Conservation (phyloP, 2,888 invertebrate genomes). For the Euplexia lucipara region DNA sequence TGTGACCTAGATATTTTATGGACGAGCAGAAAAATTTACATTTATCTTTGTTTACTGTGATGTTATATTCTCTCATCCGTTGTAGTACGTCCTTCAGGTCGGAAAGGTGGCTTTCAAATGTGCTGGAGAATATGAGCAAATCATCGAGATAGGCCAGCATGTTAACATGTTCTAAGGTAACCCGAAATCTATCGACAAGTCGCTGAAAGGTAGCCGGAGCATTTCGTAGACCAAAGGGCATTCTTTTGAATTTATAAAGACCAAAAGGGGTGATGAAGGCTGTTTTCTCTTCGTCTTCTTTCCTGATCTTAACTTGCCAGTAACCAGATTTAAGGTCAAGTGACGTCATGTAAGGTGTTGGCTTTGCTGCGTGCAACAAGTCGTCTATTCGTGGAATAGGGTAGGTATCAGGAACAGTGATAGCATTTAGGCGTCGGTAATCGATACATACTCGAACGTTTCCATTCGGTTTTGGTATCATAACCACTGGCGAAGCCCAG, state of each 20-base stretch:
- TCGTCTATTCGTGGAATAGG: conserved; percentile 20
- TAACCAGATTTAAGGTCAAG: conserved; percentile 15
- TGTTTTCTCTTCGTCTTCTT: no score
- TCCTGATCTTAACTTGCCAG: background rate
- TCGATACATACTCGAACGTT: conserved; percentile 70
- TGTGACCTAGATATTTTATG: conserved; percentile 54
- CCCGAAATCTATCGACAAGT: conserved; percentile 39
- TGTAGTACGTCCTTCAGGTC: conserved; percentile 11
- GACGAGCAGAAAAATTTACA: conserved; percentile 32
- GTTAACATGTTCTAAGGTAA: conserved; percentile 7
- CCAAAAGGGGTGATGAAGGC: no score
- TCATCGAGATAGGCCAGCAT: conserved; percentile 26
- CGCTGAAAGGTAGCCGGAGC: conserved; percentile 69
- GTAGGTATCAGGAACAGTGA: conserved; percentile 25
- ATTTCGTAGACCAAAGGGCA: conserved; percentile 70
- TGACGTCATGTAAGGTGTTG: conserved; percentile 21
- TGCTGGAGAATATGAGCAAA: conserved; percentile 7
- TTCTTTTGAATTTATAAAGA: conserved; percentile 58
- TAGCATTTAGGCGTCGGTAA: conserved; percentile 16
- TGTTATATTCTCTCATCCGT: conserved; percentile 10
- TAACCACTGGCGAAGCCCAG: conserved; percentile 73
- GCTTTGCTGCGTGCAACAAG: conserved; percentile 13
- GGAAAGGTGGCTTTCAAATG: background rate
- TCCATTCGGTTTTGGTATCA: conserved; percentile 73
- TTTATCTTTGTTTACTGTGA: conserved; percentile 22